Conservation (phyloP, 2,888 invertebrate genomes). For the Coenonympha glycerion region DNA sequence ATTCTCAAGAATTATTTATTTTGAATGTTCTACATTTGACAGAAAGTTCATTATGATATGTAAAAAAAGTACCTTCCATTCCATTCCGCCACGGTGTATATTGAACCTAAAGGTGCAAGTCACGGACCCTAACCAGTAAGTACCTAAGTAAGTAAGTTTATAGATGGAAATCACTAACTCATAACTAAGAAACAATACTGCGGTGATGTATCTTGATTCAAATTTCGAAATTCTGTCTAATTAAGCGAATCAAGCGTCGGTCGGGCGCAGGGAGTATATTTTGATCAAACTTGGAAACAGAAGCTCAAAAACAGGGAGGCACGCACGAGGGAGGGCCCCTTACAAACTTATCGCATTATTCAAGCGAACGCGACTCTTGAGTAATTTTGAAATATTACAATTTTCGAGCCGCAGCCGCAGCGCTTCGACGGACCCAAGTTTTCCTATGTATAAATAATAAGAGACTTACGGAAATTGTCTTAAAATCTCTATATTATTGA, state of each 20-base stretch:
- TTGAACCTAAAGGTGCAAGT: too few species aligned
- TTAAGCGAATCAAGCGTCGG: constrained; percentile 38
- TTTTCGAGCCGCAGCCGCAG: constrained; percentile 60
- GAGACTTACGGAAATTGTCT: constrained; percentile 2
- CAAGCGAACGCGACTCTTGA: constrained; percentile 75
- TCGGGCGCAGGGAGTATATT: constrained; percentile 52
- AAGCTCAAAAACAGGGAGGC: constrained; percentile 66
- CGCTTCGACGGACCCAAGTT: constrained; percentile 43
- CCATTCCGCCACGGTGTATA: too few species aligned
- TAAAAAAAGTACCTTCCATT: too few species aligned
- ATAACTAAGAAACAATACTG: neutral
- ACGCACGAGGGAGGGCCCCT: constrained; percentile 58
- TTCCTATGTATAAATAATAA: constrained; percentile 19
- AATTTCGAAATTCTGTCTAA: constrained; percentile 20
- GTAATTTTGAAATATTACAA: constrained; percentile 77
- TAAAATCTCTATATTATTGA: neutral
- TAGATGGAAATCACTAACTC: too few species aligned
- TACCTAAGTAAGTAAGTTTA: too few species aligned
- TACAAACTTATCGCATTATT: constrained; percentile 72
- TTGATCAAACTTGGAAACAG: constrained; percentile 69
- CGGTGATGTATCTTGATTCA: constrained; percentile 2
- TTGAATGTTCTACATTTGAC: too few species aligned
- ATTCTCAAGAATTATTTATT: too few species aligned
- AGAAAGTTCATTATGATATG: too few species aligned
- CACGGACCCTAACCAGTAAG: too few species aligned